phyloP scores from a whole-genome alignment of 1,140 invertebrate species.

The Argopecten irradians region DNA sequence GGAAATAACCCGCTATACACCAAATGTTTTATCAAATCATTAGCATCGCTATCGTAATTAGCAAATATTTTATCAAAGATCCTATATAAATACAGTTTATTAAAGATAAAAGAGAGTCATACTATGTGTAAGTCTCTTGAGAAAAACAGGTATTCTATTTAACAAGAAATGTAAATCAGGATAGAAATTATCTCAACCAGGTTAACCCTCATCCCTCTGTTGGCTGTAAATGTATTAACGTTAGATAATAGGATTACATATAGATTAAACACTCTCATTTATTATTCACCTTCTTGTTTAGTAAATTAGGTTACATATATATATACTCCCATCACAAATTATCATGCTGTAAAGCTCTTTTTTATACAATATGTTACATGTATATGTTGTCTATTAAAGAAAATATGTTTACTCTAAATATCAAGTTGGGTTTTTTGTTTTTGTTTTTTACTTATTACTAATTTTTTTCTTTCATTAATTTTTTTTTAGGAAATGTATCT shows the following conservation, averaged over 20 bases:
- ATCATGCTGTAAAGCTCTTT: too few relatives aligned
- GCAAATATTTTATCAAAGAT: neutral
- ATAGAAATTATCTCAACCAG: neutral
- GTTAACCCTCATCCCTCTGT: neutral
- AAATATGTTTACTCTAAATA: too few relatives aligned
- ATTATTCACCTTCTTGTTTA: neutral
- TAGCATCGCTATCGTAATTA: neutral
- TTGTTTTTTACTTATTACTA: too few relatives aligned
- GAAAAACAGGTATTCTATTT: neutral
- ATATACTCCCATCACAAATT: too few relatives aligned
- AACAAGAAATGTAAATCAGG: slow-evolving; percentile 12
- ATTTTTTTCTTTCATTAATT: too few relatives aligned
- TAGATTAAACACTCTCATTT: neutral
- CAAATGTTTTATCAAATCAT: neutral
- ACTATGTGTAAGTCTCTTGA: neutral
- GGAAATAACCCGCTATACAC: neutral
- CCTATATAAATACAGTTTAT: neutral
- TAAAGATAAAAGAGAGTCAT: neutral
- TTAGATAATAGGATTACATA: neutral
- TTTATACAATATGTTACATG: too few relatives aligned
- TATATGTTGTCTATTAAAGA: too few relatives aligned
- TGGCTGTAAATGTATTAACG: neutral
- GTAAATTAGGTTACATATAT: neutral
- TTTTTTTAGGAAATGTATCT: too few relatives aligned
- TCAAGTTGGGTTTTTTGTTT: too few relatives aligned